Percentiles rank a stretch among this genome's conserved stretches.
Conservation (phyloP, 2,113 vertebrate species). For the Poecile atricapillus region DNA sequence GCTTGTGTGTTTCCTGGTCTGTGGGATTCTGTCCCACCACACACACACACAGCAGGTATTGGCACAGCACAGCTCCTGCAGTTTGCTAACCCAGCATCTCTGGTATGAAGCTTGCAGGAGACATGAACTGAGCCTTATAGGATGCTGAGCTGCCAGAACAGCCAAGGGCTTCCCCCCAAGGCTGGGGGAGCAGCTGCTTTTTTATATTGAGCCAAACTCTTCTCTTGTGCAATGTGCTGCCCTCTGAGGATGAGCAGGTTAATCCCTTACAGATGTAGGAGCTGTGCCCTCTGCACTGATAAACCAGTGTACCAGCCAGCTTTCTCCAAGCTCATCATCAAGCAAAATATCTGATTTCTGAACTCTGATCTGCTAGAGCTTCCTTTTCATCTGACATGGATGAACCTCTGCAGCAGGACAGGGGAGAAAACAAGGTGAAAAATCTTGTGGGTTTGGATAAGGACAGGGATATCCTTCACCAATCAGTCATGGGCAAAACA, state of each 20-base stretch:
- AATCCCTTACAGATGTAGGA: background rate
- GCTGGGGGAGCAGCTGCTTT: background rate
- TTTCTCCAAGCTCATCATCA: background rate
- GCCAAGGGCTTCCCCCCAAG: background rate
- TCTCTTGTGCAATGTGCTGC: background rate
- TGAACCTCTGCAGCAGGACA: background rate
- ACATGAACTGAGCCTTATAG: background rate
- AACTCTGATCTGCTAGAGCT: background rate
- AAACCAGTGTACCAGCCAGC: background rate
- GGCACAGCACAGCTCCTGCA: background rate
- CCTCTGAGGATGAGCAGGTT: background rate
- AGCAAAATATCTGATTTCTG: background rate
- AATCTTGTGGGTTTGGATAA: background rate
- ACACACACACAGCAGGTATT: fast-evolving
- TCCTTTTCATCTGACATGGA: background rate
- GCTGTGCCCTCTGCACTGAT: background rate
- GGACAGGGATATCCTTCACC: background rate
- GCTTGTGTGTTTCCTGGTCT: background rate
- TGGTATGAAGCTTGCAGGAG: background rate
- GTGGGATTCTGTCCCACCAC: background rate
- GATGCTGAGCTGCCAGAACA: background rate
- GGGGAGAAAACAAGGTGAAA: background rate
- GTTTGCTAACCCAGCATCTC: background rate
- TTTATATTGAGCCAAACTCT: background rate
- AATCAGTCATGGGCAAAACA: background rate